Conservation (phyloP, 92 coral and sea anemone species). For the Phenganax marumi region DNA sequence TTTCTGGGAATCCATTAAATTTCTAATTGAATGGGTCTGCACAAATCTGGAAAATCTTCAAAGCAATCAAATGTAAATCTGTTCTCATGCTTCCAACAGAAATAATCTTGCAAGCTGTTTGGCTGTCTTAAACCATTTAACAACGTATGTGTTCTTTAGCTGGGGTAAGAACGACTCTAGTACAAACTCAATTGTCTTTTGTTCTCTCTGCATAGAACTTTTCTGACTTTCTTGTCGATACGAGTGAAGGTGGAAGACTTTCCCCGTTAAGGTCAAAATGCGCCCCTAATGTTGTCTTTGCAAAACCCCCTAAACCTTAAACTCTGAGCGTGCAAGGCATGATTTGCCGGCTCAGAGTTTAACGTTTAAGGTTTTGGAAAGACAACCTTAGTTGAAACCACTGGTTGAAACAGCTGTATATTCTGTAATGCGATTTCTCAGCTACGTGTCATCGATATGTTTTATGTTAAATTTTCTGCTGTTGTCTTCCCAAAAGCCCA, state of each 20-base stretch:
- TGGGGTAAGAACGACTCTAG: slow-evolving; percentile 45
- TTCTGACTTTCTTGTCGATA: slow-evolving; percentile 28
- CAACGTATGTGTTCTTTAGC: slow-evolving; percentile 21
- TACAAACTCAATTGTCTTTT: slow-evolving; percentile 46
- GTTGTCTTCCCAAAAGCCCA: slow-evolving; percentile 46
- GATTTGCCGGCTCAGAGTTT: too few species aligned
- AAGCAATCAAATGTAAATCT: slow-evolving; percentile 47
- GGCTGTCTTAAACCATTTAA: slow-evolving; percentile 47
- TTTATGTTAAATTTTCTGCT: slow-evolving; percentile 16
- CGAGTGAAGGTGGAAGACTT: slow-evolving; percentile 52
- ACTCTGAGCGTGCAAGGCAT: too few species aligned
- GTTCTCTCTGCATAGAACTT: slow-evolving; percentile 59
- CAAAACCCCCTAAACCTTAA: too few species aligned
- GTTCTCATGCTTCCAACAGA: slow-evolving; percentile 60
- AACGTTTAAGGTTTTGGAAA: too few species aligned
- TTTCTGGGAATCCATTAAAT: slow-evolving; percentile 62
- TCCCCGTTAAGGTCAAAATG: slow-evolving; percentile 52
- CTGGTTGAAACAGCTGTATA: slow-evolving; percentile 30
- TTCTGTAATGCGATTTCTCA: slow-evolving; percentile 24
- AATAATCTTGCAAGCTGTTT: slow-evolving; percentile 55
- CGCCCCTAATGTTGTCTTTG: slow-evolving; percentile 53
- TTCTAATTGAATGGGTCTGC: slow-evolving; percentile 38
- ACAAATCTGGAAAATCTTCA: slow-evolving; percentile 52
- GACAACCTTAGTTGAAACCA: too few species aligned
- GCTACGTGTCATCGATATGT: not conserved